Evolutionary conservation across 2,113 vertebrate genomes (phyloP).

Genomic region (Cyanoderma ruficeps): DNA sequence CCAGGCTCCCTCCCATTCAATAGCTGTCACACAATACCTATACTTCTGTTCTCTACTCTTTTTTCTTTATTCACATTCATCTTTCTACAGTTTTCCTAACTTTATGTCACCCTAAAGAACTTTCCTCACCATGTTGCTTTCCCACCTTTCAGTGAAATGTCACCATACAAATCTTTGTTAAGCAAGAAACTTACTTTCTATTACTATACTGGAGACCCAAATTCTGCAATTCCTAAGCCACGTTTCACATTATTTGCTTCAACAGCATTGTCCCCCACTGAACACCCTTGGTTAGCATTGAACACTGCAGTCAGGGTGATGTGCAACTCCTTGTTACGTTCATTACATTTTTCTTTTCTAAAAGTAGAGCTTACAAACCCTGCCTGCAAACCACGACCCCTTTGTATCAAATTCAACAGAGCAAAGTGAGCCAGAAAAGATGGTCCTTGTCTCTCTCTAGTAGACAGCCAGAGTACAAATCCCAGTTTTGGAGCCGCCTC

Average conservation of each 20-base stretch:
- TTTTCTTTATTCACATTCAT: neutral
- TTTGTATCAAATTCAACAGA: neutral
- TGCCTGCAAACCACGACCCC: neutral
- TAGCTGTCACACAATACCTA: neutral
- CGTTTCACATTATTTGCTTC: neutral
- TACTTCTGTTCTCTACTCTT: neutral
- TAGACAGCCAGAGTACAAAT: neutral
- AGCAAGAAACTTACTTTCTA: neutral
- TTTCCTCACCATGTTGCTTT: neutral
- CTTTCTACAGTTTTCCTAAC: neutral
- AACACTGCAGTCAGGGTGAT: neutral
- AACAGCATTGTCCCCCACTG: neutral
- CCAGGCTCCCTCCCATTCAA: neutral
- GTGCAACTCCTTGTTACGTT: neutral
- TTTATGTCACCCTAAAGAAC: neutral
- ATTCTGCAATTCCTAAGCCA: neutral
- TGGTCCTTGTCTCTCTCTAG: neutral
- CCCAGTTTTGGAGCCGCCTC: neutral
- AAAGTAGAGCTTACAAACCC: neutral
- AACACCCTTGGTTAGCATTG: neutral
- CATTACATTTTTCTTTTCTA: neutral
- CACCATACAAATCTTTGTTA: neutral
- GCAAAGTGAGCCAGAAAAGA: neutral
- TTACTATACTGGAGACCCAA: neutral
- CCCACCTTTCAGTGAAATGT: neutral